Percentiles rank a stretch among this genome's conserved stretches.
Conservation (phyloP, 2,113 vertebrate genomes). For the Heteronetta atricapilla region DNA sequence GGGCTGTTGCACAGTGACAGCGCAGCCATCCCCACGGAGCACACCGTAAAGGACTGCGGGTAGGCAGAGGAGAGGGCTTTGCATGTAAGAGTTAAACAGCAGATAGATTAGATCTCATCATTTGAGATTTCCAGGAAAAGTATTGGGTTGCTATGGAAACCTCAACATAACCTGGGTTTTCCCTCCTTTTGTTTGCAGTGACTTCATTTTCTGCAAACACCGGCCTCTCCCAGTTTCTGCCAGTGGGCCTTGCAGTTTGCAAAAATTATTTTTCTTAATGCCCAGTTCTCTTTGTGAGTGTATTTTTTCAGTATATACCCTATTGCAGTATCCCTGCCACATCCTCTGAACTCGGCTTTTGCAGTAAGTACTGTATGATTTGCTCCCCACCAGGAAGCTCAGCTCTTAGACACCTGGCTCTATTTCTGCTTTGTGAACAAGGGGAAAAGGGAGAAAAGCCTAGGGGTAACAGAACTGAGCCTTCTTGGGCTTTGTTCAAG, state of each 20-base stretch:
- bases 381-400: neutral
- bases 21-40: neutral
- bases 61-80: neutral
- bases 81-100: constrained; percentile 44
- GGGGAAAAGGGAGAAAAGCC: neutral
- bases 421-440: neutral
- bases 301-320: neutral
- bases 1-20: neutral
- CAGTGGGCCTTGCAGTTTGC: neutral
- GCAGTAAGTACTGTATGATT: neutral
- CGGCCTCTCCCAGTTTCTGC: neutral
- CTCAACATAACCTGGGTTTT: constrained; percentile 45
- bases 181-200: constrained; percentile 47
- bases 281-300: neutral
- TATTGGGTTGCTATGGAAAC: constrained; percentile 68
- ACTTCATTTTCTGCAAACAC: constrained; percentile 22
- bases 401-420: neutral
- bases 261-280: neutral
- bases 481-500: neutral
- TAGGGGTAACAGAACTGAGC: neutral
- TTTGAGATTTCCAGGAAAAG: constrained; percentile 56
- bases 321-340: neutral
- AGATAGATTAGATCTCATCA: constrained; percentile 42
- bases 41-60: neutral
- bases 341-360: neutral